Base-by-base conservation (phyloP, 1,140 invertebrate genomes). In the Drosophila equinoxialis region DNA sequence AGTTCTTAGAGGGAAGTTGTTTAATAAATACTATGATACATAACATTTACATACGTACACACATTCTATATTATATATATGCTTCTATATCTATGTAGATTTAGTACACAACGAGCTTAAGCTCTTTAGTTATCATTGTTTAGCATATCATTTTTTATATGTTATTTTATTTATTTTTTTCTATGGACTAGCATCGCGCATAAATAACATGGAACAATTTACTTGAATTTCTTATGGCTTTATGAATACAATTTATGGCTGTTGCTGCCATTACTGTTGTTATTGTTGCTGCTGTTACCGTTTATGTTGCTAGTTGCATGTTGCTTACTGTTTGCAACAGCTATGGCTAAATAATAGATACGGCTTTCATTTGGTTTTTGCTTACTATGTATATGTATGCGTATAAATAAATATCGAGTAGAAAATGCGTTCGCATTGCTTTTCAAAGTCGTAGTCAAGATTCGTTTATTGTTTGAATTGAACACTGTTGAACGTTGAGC, bases 1-100 rank as follows among this genome's bases (percentile, higher is more conserved):
- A 68, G 59, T 69, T 63, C 58, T 74, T 66, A 79, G 73, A 71
- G 76, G 75, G 71, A 85, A 77, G 74, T 76, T 68, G 83, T 74
- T 58, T 55, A 77, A 71, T 77, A 77, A 78, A 67, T 78, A 71
- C 73, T 79, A 79, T 82, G 63, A 66, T 81, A 77, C 65, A 76
- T 71, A 78, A 78, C 76, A 68, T 78, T 78, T 78, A 65, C 63
- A 65, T 54, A 48, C 17, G 51, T 64, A 48, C 35, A 26, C 17
- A 23, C 23, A 35, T 26, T 51, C 13, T 64, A 17, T 33, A 35
- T 33, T 41, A 71, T 64, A 65, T 42, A 80, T 76, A 69, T 55
- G 23, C 3, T 6, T 30, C 0, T 30, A 30, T 6, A 30, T 69
- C 42, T 55, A 64, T 62, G 17, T 39, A 30, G 20, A 48, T 77